Base-by-base conservation (phyloP, 2,797 vertebrate species). In the Cirrhinus molitorella region DNA sequence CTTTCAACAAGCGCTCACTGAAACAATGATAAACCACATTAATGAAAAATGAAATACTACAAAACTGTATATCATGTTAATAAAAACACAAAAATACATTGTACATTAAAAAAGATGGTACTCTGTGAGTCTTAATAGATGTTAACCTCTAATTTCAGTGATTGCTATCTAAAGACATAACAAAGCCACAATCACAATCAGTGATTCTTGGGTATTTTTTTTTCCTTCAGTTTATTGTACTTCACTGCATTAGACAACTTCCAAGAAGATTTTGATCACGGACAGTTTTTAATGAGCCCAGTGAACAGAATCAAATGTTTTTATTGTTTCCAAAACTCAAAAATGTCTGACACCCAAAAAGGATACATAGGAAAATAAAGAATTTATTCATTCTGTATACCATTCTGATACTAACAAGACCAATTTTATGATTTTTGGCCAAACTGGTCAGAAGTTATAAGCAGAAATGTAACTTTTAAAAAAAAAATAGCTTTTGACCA, bases 21-120 rank as follows among this genome's bases (percentile, higher is more conserved):
- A 17, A 70, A 40, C 55, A 79, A 34, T 77, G 21, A 71, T 28
- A 83, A 61, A 75, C 23, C 85, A 28, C 14, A 23, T 67, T 59
- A 63, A 76, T 75, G 17, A 71, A 82, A 13, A 67, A 55, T 25
- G 10, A 79, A 76, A 84, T 51, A 53, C 49, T 31, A 40, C 40
- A 68, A 79, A 61, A 70, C 23, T 55, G 28, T 76, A 31, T 2
- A 13, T 68, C n/a, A 37, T 84, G 63, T 70, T 71, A 37, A 78
- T 57, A 28, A 61, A 55, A 72, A 81, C 70, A 74, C 19, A 3
- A 14, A 28, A 71, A 73, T 67, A 67, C 67, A 55, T 71, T 23
- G 47, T 7, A 77, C 37, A 80, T 63, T 53, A 28, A 49, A 34
- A 71, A 61, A 59, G n/a, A 77, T 40, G 55, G 28, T 28, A 84